phyloP scores from a whole-genome alignment of 2,113 vertebrate species.

The Galemys pyrenaicus region DNA sequence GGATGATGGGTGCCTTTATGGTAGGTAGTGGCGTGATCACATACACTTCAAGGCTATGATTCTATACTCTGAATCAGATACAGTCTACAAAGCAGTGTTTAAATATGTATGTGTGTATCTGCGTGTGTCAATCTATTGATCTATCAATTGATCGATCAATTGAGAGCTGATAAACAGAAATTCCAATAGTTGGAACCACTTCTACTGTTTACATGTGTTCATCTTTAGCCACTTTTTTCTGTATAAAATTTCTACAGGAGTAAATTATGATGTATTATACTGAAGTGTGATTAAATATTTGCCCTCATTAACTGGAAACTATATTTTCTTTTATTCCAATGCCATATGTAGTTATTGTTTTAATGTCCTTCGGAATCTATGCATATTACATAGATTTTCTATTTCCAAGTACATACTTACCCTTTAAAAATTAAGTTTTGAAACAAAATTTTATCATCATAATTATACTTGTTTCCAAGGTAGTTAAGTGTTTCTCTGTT shows the following conservation, averaged over 20 bases:
- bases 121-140: too few species aligned
- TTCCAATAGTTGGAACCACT: not conserved
- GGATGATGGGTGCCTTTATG: too few species aligned
- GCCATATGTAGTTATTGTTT: not conserved
- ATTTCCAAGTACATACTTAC: not conserved
- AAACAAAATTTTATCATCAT: not conserved
- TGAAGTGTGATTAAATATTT: slow-evolving; percentile 28
- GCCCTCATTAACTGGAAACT: not conserved
- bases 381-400: not conserved
- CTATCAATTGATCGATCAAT: too few species aligned
- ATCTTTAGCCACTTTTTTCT: not conserved
- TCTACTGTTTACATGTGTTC: not conserved
- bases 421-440: slow-evolving; percentile 9
- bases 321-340: not conserved
- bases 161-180: not conserved
- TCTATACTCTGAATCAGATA: too few species aligned
- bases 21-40: too few species aligned
- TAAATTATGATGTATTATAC: not conserved
- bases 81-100: too few species aligned
- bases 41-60: too few species aligned
- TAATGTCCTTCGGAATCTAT: not conserved
- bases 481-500: not conserved
- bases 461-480: not conserved
- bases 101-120: too few species aligned
- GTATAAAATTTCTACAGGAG: not conserved